Evolutionary conservation across 1,140 invertebrate genomes (phyloP), one percentile per base, ranked within the genome.

Genomic region (Drosophila parvula): DNA sequence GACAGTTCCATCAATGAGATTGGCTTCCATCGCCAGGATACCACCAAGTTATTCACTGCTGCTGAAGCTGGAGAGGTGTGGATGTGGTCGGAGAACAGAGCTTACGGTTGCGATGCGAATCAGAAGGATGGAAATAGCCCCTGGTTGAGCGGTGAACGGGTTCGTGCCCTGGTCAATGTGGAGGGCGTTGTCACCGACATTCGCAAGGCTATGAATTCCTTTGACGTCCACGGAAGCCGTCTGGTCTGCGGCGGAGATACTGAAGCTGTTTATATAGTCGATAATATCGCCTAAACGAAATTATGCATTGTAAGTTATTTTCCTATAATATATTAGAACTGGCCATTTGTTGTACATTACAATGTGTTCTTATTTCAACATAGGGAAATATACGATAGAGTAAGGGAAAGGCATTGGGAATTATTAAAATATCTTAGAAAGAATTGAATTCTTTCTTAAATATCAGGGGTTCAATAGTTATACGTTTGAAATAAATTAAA

Each of bases 191-290:
- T 97, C 91, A 93, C 94, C 4, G 92, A 94, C 41, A 92, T 96
- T 67, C 95, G 95, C 57, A 95, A 96, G 84, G 93, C 96, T 1
- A 94, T 98, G 36, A 98, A 97, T 78, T 95, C 95, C 58, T 93
- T 98, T 34, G 96, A 97, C 92, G 94, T 97, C 43, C 94, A 95
- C 76, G 94, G 94, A 76, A 94, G 94, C 41, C 95, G 94, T 45
- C 91, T 97, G 32, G 78, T 97, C 5, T 97, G 96, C 93, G 96
- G 96, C 30, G 95, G 95, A 71, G 97, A 97, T 90, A 96, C 96
- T 91, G 97, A 97, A 93, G 96, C 96, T 40, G 92, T 97, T 69
- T 97, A 96, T 92, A 92, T 96, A 51, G 94, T 96, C 12, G 95
- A 94, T 91, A 95, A 95, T 75, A 63, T 91, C 30, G 36, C 51